Base-by-base conservation (phyloP, 2,888 invertebrate species). In the Leucophora obtusa region DNA sequence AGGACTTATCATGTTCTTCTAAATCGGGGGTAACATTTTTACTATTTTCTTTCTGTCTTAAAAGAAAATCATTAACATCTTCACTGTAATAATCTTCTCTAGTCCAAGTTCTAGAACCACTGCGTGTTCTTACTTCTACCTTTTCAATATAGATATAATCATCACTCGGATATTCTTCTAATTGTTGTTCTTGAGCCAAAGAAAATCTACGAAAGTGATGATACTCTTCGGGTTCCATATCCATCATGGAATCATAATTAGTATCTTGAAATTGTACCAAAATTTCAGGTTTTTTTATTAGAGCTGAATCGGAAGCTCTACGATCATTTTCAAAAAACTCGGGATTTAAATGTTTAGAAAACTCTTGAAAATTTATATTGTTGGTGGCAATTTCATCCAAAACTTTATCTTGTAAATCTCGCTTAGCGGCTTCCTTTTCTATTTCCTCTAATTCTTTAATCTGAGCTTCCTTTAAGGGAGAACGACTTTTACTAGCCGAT, bases 131-230 rank as follows among this genome's bases (percentile, higher is more conserved):
- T 2, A 90, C 87, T 62, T 89, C 87, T 35, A 89, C 84, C 59
- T 89, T 85, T 0, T 89, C 87, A 18, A 89, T 83, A 54, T 84
- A 90, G 0, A 88, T 83, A 43, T 84, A 89, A 14, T 85, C 89
- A 59, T 87, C 88, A 18, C 71, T 84, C 0, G 89, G 90, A 83
- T 90, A 90, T 70, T 89, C 87, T 68, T 90, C 90, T 0, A 86
- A 82, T 0, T 86, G 88, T 24, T 85, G 84, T 63, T 89, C 90
- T 79, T 89, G 90, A 6, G 87, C 85, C 21, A 90, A 75, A 0
- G 90, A 90, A 56, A 85, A 90, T 47, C 90, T 85, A 0, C 90
- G 82, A 70, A 85, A 89, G 69, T 90, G 90, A 84, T 90, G 90
- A 82, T 90, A 90, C 33, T 90, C 89, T 28, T 90, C 90, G 0